phyloP scores from a whole-genome alignment of 2,888 invertebrate species.

The Byasa hedistus region DNA sequence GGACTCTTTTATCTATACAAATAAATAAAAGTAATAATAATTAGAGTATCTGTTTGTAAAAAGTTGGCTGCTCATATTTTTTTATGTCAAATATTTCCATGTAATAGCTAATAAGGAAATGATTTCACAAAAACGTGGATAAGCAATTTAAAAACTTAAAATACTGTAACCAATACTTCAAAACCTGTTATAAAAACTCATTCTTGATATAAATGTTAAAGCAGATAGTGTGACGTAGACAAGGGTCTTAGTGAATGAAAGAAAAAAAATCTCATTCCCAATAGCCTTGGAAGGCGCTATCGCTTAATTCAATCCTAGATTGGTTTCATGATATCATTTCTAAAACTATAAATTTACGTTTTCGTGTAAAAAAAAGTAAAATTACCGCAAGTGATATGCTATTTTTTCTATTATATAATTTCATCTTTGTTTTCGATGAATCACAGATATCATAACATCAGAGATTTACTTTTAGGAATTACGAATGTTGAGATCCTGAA shows the following conservation, averaged over 20 bases:
- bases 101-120: not conserved
- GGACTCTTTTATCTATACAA: no score
- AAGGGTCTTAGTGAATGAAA: slow-evolving; percentile 6
- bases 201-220: not conserved
- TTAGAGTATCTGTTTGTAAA: no score
- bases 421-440: not conserved
- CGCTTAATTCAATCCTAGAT: slow-evolving; percentile 3
- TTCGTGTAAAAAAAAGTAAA: not conserved
- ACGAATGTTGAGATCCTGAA: no score
- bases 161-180: not conserved
- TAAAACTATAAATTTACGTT: not conserved
- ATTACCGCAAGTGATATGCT: not conserved
- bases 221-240: slow-evolving; percentile 3
- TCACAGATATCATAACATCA: not conserved
- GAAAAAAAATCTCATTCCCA: not conserved
- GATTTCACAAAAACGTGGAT: not conserved
- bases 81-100: no score
- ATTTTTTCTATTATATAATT: no score
- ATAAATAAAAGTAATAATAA: no score
- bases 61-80: no score
- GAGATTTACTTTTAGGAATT: no score
- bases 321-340: not conserved
- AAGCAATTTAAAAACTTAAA: not conserved
- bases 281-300: not conserved
- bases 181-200: not conserved